Evolutionary conservation across 2,797 vertebrate species (phyloP).

Genomic region (Sebastes itinus): DNA sequence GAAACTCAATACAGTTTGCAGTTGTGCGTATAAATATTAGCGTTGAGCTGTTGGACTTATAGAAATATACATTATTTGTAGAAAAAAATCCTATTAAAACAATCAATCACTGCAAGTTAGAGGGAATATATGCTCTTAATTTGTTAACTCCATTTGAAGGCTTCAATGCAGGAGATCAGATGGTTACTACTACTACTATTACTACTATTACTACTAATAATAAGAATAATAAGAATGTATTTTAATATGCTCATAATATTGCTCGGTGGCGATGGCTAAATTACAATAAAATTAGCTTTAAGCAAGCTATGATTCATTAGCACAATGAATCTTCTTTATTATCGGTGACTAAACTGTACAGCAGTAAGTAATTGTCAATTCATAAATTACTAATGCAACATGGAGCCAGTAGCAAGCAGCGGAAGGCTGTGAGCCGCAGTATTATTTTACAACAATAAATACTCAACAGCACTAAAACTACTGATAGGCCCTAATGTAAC

Average conservation of each 20-base stretch:
- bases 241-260: background rate
- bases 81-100: background rate
- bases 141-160: no score
- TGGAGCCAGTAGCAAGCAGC: background rate
- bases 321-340: conserved; percentile 11
- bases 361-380: conserved; percentile 1
- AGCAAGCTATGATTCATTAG: background rate
- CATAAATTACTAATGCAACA: conserved; percentile 19
- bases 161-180: no score
- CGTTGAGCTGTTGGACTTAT: background rate
- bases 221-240: background rate
- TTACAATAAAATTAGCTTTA: conserved; percentile 4
- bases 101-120: background rate
- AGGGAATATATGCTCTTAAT: no score
- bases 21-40: background rate
- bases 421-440: background rate
- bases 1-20: background rate
- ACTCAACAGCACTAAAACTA: conserved; percentile 1
- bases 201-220: background rate
- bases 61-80: background rate
- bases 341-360: conserved; percentile 17
- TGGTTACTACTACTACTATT: background rate
- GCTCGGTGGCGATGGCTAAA: background rate
- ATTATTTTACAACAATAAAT: background rate
- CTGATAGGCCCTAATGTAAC: background rate